Evolutionary conservation across 2,888 invertebrate species (phyloP), one percentile per base, ranked within the genome.

Genomic region (Carterocephalus palaemon): DNA sequence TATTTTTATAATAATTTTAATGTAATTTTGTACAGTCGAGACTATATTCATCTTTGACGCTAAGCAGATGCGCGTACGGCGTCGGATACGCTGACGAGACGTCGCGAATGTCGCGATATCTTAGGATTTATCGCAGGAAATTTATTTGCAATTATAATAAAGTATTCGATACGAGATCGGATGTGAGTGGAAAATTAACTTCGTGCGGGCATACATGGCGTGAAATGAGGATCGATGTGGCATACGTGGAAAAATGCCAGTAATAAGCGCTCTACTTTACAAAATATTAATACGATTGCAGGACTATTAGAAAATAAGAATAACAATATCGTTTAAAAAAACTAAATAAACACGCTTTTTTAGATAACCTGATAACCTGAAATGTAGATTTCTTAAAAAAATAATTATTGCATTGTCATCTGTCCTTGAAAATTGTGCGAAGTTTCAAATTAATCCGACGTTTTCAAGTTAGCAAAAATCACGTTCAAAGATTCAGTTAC

Each of bases 111-210:
- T 53, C 57, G 60, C 60, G 64, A 70, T 76, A 73, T 72, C 75
- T 64, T 47, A 60, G 60, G 73, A 76, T 72, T 72, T 78, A 77
- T 78, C 74, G 63, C 60, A 57, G 63, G 70, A 74, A 67, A 74
- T 70, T 62, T 72, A 79, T 81, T 78, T 75, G 75, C 80, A 81
- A 79, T 79, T 79, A 70, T 72, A 78, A 77, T 78, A 66, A 51
- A 49, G 36, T 41, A 49, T 47, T 48, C 39, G 49, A 51, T 53
- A 46, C 46, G 47, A 37, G 49, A 56, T 52, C 49, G 49, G 50
- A 50, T 49, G 48, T 52, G 46, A 49, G 48, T 50, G 43, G 51
- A 54, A 53, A 55, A 54, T 53, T 48, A 51, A 43, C 45, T 31
- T 45, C 31, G 45, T 51, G 41, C 43, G 46, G 41, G 39, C 46